Evolutionary conservation across 2,888 invertebrate species (phyloP).

Genomic region (Rotaria macrura): DNA sequence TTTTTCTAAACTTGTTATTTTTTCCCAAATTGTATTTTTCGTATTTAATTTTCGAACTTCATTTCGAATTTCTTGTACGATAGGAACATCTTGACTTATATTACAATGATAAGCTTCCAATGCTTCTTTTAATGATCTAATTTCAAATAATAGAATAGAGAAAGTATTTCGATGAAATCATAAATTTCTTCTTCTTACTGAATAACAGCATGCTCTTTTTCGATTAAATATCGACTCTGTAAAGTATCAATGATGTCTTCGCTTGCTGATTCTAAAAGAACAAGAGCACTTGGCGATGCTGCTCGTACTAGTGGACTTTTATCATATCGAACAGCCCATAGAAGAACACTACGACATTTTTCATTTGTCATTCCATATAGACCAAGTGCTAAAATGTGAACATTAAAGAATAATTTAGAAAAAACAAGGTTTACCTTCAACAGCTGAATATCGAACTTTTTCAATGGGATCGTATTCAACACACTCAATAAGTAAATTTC

Average conservation of each 20-base stretch:
- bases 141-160: constrained; percentile 25
- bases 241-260: constrained; percentile 43
- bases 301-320: constrained; percentile 45
- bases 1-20: constrained; percentile 28
- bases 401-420: not conserved
- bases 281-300: constrained; percentile 46
- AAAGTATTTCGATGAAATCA: not conserved
- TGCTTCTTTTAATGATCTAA: constrained; percentile 44
- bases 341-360: constrained; percentile 41
- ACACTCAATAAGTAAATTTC: constrained; percentile 42
- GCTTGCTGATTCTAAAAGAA: constrained; percentile 39
- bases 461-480: constrained; percentile 48
- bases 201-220: constrained; percentile 41
- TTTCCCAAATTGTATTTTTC: constrained; percentile 23
- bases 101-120: constrained; percentile 43
- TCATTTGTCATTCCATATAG: constrained; percentile 41
- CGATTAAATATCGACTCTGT: constrained; percentile 47
- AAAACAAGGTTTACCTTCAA: constrained; percentile 43
- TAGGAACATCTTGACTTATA: constrained; percentile 46
- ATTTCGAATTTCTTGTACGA: constrained; percentile 46
- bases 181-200: constrained; percentile 39
- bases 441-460: constrained; percentile 48
- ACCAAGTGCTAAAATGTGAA: constrained; percentile 41
- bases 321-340: constrained; percentile 49
- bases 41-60: constrained; percentile 43